Base-by-base conservation (phyloP, 1,140 invertebrate species). In the Sipha flava region DNA sequence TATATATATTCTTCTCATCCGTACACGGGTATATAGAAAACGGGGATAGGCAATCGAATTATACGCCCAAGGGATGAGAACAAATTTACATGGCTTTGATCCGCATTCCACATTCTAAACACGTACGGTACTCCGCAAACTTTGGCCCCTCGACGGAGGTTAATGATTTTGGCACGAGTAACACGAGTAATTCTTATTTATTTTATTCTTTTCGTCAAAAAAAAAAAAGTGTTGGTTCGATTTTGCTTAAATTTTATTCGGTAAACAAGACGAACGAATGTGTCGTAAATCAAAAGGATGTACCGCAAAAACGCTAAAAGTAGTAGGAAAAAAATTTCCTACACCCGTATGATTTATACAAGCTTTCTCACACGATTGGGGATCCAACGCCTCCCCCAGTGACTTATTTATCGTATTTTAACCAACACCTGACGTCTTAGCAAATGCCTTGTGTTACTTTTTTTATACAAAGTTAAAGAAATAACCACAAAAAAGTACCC, bases 51-150 rank as follows among this genome's bases (percentile, higher is more conserved):
- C 73, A 77, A 77, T 77, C 52, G 49, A 77, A 77, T 77, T 77
- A 77, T 77, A 59, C 47, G 26, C 73, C 73, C 49, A 43, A 59
- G 73, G 73, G 73, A 77, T 77, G 73, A 40, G 52, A 77, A 77
- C 73, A 77, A 77, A 77, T 77, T 77, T 77, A 40, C 73, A 59
- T 77, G 73, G 73, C 73, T 77, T 77, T 77, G 73, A 77, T 59
- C 73, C 14, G 37, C 29, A 29, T 77, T 37, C 10, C 49, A 4
- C 31, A 77, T 77, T 77, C 34, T 37, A 43, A 77, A 77, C 73
- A 77, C 73, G 73, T 77, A 77, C 73, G 21, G 49, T 34, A 29
- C 73, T 54, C 21, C 52, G 73, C 34, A 52, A 72, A 72, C 43
- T 72, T 72, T 49, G 68, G n/a, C 40, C 12, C 68, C 26, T 10